Conservation (phyloP, 1,140 invertebrate species). For the Anoplophora glabripennis region DNA sequence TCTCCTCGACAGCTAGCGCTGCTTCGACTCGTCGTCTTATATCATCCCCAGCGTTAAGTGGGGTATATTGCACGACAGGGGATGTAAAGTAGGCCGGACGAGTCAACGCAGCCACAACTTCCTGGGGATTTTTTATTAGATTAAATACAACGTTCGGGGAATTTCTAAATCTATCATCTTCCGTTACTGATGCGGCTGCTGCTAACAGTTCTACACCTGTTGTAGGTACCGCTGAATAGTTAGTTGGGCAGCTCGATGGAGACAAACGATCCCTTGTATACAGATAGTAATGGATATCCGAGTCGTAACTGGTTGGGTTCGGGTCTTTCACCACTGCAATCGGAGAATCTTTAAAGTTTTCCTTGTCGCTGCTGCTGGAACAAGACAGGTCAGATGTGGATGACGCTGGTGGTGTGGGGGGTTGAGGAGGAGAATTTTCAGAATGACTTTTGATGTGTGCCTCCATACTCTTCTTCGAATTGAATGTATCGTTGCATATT, state of each 20-base stretch:
- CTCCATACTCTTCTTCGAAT: constrained; percentile 85
- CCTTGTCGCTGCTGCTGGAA: constrained; percentile 52
- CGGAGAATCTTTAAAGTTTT: constrained; percentile 48
- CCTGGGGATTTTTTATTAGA: constrained; percentile 38
- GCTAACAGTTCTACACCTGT: constrained; percentile 46
- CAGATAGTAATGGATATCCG: constrained; percentile 42
- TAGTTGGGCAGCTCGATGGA: constrained; percentile 45
- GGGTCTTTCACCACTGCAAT: constrained; percentile 25
- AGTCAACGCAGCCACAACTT: constrained; percentile 24
- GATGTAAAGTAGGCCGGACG: constrained; percentile 42
- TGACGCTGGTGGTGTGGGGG: constrained; percentile 43
- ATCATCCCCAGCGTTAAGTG: constrained; percentile 57
- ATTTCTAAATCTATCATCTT: constrained; percentile 31
- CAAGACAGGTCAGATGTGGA: constrained; percentile 37
- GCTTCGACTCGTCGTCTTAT: constrained; percentile 69
- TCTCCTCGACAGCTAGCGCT: constrained; percentile 59
- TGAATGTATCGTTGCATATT: constrained; percentile 84
- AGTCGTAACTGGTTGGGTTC: constrained; percentile 34
- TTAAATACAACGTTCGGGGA: constrained; percentile 39
- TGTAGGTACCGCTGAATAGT: constrained; percentile 24
- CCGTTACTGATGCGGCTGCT: constrained; percentile 43
- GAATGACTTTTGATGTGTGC: constrained; percentile 87
- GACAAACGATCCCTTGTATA: constrained; percentile 36
- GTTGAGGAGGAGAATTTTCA: constrained; percentile 56
- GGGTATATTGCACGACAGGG: constrained; percentile 40